Evolutionary conservation across 2,888 invertebrate genomes (phyloP), one percentile per base, ranked within the genome.

Genomic region (Eupithecia centaureata): DNA sequence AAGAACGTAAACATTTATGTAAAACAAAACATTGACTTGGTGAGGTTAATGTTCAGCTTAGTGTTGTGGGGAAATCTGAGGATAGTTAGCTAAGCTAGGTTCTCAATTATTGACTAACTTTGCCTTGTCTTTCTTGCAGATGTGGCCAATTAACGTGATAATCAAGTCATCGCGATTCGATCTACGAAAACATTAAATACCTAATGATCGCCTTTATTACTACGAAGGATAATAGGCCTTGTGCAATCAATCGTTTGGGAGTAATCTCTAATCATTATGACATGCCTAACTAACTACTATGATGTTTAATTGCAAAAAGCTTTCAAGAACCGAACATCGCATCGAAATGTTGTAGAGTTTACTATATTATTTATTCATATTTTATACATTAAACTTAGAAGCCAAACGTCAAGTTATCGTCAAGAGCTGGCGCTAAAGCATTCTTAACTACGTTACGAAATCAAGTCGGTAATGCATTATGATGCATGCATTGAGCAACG

Each of bases 401-500:
- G 25, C 8, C n/a, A 28, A 18, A 56, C 1, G 12, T 32, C 57
- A 18, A 32, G 56, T 22, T 32, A 22, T 33, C 22, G 13, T 12
- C 2, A 28, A 28, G 30, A 61, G 27, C 54, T 56, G 62, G 47
- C 62, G 56, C 59, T 60, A 69, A 57, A 35, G 52, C 42, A 27
- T 57, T 67, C 65, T 47, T 62, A 54, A 51, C 61, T 61, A 32
- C 67, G 59, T 62, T 59, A 73, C 67, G 70, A 68, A 66, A 67
- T 68, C 70, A 67, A 62, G 67, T 57, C 57, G 35, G 61, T 75
- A 79, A 77, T 77, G 76, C 75, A 79, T 80, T 78, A 76, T 82
- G 77, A 79, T 82, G 76, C 79, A 84, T 84, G 77, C 77, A 79
- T 79, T 82, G 80, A 61, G 79, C 73, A 82, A 81, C 75, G 68